A percentile compares a stretch with the other conserved stretches of the same genome.
These are phyloP conservation scores for Holothuria scabra DNA, from an alignment of 53 echinoderm and acorn worm species.

Conservation along the genomic window DNA sequence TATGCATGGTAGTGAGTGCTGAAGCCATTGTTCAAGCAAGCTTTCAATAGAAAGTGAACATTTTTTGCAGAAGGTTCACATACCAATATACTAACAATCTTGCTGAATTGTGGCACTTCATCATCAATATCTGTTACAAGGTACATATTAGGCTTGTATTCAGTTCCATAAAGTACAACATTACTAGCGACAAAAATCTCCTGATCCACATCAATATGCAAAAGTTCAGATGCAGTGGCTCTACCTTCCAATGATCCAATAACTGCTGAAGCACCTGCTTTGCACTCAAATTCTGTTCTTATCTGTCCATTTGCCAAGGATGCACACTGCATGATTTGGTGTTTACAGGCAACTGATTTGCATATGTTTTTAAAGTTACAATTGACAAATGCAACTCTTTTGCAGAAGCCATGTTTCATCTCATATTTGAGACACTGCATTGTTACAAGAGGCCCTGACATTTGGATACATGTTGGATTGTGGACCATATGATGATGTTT, in stretches of 20 bases:
- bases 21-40: too few species aligned
- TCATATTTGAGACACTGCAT: constrained; percentile 15
- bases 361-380: constrained; percentile 64
- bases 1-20: too few species aligned
- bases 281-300: constrained; percentile 23
- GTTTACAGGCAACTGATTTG: constrained; percentile 62
- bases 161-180: constrained; percentile 3
- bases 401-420: constrained; percentile 9
- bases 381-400: constrained; percentile 47
- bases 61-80: too few species aligned
- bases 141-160: constrained; percentile 16
- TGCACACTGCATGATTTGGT: too few species aligned
- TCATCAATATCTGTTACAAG: constrained; percentile 10
- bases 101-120: background rate
- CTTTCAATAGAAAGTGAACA: too few species aligned
- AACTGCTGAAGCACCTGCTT: constrained; percentile 11
- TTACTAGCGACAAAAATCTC: background rate
- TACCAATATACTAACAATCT: too few species aligned
- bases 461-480: constrained; percentile 3
- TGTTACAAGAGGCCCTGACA: background rate
- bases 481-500: too few species aligned
- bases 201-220: constrained; percentile 20
- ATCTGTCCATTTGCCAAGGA: background rate
- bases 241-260: constrained; percentile 16
- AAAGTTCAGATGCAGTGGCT: constrained; percentile 5